Evolutionary conservation across 2,888 invertebrate genomes (phyloP).

Genomic region (Euzophera pinguis): DNA sequence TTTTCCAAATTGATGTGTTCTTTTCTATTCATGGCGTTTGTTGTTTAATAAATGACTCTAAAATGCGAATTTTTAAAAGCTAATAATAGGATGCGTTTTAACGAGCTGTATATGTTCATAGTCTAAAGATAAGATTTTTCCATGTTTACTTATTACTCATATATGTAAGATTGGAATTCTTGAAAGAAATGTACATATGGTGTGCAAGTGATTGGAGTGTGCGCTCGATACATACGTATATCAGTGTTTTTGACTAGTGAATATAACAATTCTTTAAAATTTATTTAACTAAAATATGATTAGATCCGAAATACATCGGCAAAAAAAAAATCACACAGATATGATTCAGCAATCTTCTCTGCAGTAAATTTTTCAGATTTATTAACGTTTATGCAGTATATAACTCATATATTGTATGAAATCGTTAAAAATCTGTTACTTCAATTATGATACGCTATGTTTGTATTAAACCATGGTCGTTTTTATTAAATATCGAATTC

Average conservation of each 20-base stretch:
- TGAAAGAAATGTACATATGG: conserved; percentile 22
- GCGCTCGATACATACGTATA: conserved; percentile 22
- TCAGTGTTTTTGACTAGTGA: conserved; percentile 2
- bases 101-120: conserved; percentile 11
- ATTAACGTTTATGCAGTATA: conserved; percentile 3
- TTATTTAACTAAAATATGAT: neutral
- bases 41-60: conserved; percentile 2
- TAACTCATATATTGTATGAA: conserved; percentile 4
- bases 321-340: too few relatives aligned
- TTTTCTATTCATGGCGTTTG: neutral
- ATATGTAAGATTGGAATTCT: conserved; percentile 20
- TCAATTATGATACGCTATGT: neutral
- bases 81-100: neutral
- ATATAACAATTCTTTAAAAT: neutral
- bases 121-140: conserved; percentile 22
- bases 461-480: neutral
- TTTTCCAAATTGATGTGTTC: neutral
- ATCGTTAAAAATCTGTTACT: neutral
- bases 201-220: conserved; percentile 16
- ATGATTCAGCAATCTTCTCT: too few relatives aligned
- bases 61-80: neutral
- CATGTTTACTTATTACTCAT: conserved; percentile 30
- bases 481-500: too few relatives aligned
- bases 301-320: neutral
- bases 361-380: neutral